A percentile compares a stretch with the other conserved stretches of the same genome.
phyloP scores from a whole-genome alignment of 2,797 vertebrate genomes.

The Chaunax sp. region DNA sequence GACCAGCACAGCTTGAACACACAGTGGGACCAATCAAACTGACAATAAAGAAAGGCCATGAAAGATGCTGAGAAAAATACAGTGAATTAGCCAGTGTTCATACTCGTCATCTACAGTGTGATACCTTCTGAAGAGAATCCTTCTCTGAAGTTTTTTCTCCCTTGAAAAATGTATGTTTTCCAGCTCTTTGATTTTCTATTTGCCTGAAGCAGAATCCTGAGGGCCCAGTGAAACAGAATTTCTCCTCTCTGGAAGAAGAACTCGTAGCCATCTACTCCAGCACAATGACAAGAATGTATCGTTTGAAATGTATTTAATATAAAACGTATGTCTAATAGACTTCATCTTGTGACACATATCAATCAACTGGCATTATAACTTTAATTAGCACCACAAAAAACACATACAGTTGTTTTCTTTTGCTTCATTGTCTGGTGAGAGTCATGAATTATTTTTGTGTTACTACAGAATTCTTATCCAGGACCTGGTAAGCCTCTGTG shows the following conservation, averaged over 20 bases:
- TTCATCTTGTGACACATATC: constrained; percentile 4
- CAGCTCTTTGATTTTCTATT: constrained; percentile 49
- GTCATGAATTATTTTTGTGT: constrained; percentile 21
- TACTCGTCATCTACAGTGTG: constrained; percentile 23
- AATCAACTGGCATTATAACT: background rate
- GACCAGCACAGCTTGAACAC: background rate
- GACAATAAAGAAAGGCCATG: background rate
- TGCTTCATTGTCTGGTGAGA: constrained; percentile 5
- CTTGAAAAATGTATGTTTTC: constrained; percentile 53
- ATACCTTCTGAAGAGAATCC: constrained; percentile 43
- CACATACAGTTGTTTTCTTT: background rate
- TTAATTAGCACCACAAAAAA: constrained; percentile 6
- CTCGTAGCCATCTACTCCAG: constrained; percentile 5
- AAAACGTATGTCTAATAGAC: constrained; percentile 15
- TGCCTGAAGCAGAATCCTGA: constrained; percentile 31
- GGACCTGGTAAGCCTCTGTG: constrained; percentile 32
- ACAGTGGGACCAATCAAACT: background rate
- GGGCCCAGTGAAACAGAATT: constrained; percentile 17
- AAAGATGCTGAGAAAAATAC: constrained; percentile 4
- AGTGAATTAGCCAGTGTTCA: constrained; percentile 16
- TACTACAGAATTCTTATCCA: constrained; percentile 16
- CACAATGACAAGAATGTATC: constrained; percentile 12
- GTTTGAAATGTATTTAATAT: constrained; percentile 41
- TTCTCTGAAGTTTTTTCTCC: constrained; percentile 29
- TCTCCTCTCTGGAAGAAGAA: constrained; percentile 15